phyloP scores from a whole-genome alignment of 2,888 invertebrate genomes.

The Ennomos erosarius region DNA sequence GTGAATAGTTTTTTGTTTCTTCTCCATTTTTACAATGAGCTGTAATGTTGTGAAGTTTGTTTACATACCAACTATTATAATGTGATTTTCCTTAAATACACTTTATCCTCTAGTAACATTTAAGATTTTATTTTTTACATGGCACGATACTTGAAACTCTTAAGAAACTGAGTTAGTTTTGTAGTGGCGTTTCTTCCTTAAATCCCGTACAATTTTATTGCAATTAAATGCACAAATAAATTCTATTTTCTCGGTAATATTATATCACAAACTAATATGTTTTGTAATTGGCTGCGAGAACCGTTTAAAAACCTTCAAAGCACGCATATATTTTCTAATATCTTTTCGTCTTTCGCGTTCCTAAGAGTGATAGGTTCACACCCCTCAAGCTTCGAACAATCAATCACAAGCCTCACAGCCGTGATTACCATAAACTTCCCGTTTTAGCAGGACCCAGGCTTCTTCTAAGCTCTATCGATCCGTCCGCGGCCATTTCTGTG shows the following conservation, averaged over 20 bases:
- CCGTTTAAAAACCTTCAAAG: conserved; percentile 16
- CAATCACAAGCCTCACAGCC: conserved; percentile 77
- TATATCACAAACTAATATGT: neutral
- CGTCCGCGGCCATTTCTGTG: conserved; percentile 71
- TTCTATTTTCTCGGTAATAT: too few species aligned
- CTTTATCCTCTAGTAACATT: neutral
- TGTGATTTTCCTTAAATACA: too few species aligned
- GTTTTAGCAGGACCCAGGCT: conserved; percentile 76
- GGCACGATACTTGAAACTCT: too few species aligned
- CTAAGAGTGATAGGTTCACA: conserved; percentile 38
- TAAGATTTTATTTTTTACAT: too few species aligned
- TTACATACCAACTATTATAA: too few species aligned
- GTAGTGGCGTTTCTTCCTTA: too few species aligned
- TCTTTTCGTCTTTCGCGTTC: conserved; percentile 32
- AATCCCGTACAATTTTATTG: too few species aligned
- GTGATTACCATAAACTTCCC: conserved; percentile 84
- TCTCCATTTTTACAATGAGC: conserved; percentile 17
- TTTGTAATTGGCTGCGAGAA: neutral
- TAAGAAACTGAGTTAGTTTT: too few species aligned
- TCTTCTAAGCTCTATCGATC: conserved; percentile 81
- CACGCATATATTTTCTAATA: conserved; percentile 28
- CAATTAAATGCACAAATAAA: too few species aligned
- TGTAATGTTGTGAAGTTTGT: conserved; percentile 11
- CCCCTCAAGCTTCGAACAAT: conserved; percentile 69
- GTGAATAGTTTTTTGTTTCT: conserved; percentile 43